These are phyloP conservation scores for Drosophila saltans DNA, from an alignment of 1,140 invertebrate species.

Conservation along the genomic window DNA sequence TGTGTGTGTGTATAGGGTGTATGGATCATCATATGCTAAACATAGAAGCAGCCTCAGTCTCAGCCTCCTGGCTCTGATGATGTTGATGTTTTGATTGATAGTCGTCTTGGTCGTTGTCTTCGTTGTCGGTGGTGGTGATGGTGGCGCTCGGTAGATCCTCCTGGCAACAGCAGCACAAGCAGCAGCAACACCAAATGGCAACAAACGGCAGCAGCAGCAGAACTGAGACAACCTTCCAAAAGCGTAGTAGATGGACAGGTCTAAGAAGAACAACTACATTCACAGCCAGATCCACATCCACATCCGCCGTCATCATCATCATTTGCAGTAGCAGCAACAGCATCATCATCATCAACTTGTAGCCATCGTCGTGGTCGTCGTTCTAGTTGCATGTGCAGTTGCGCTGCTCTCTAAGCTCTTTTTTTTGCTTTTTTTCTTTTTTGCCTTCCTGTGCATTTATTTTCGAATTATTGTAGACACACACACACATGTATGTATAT, in stretches of 20 bases:
- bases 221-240: constrained; percentile 44
- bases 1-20: constrained; percentile 26
- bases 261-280: constrained; percentile 30
- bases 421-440: constrained; percentile 25
- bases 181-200: background rate
- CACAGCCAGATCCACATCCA: constrained; percentile 27
- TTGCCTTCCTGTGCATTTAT: constrained; percentile 72
- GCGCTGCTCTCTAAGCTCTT: constrained; percentile 65
- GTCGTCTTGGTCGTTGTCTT: constrained; percentile 30
- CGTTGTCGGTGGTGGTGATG: constrained; percentile 49
- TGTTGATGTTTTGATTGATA: constrained; percentile 78
- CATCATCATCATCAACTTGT: background rate
- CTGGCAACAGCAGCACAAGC: constrained; percentile 34
- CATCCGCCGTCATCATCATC: constrained; percentile 41
- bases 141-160: constrained; percentile 41
- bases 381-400: constrained; percentile 54
- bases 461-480: constrained; percentile 75
- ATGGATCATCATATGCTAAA: constrained; percentile 56
- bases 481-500: background rate
- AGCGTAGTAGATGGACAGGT: constrained; percentile 49
- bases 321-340: background rate
- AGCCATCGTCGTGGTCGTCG: background rate
- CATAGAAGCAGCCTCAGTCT: constrained; percentile 39
- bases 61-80: constrained; percentile 30
- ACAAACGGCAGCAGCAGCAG: background rate